Evolutionary conservation across 2,113 vertebrate species (phyloP).

Genomic region (Chlorodrepanis virens): DNA sequence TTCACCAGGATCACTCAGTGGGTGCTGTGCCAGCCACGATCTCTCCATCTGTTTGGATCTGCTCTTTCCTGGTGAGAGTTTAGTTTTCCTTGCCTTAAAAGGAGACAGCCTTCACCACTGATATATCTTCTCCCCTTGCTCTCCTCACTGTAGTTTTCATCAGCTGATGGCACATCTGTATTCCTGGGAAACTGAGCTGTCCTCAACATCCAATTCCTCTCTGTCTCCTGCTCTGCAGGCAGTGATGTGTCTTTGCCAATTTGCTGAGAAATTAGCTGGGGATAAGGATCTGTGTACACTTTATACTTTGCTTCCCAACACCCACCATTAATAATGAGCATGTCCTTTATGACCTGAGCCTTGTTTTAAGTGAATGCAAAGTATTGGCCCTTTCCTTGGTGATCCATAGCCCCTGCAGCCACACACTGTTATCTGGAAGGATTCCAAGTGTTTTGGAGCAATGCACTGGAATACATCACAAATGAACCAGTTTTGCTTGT

Average conservation of each 20-base stretch:
- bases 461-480: not conserved
- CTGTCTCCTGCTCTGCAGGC: slow-evolving; percentile 38
- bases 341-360: slow-evolving; percentile 26
- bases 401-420: not conserved
- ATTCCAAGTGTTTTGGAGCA: slow-evolving; percentile 50
- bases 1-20: accelerated
- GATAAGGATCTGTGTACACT: slow-evolving; percentile 50
- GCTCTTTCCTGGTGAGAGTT: not conserved
- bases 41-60: not conserved
- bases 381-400: not conserved
- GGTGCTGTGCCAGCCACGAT: accelerated
- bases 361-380: slow-evolving; percentile 34
- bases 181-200: slow-evolving; percentile 29
- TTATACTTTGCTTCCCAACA: slow-evolving; percentile 24
- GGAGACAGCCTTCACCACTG: not conserved
- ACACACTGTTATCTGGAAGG: not conserved
- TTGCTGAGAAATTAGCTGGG: slow-evolving; percentile 32
- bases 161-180: slow-evolving; percentile 36
- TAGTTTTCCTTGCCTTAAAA: slow-evolving; percentile 43
- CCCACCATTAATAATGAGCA: slow-evolving; percentile 35
- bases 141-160: not conserved
- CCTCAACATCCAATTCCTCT: slow-evolving; percentile 36
- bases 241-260: slow-evolving; percentile 48
- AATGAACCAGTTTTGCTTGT: slow-evolving; percentile 41
- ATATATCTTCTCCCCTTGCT: slow-evolving; percentile 4